Percentiles rank a stretch among this genome's conserved stretches.
Evolutionary conservation across 2,888 invertebrate species (phyloP).

Genomic region (Lasiommata megera): DNA sequence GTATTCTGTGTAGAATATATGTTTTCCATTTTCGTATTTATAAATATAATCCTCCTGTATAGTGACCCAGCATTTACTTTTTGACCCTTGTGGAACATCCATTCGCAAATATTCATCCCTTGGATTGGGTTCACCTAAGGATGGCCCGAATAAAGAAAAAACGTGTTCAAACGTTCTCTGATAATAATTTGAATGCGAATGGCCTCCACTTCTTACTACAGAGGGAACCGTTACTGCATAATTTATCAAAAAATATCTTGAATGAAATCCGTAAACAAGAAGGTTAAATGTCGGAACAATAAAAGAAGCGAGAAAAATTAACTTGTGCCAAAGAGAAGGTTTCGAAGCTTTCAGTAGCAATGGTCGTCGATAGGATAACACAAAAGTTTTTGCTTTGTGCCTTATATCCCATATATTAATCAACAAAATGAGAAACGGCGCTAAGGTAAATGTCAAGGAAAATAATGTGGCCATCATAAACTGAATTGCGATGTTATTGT

Average conservation of each 20-base stretch:
- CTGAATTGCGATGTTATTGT: slow-evolving; percentile 6
- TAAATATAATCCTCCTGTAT: background rate
- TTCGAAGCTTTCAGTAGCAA: slow-evolving; percentile 7
- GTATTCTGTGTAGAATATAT: too few species aligned
- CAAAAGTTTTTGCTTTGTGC: slow-evolving; percentile 8
- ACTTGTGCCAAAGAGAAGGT: slow-evolving; percentile 6
- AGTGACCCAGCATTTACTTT: background rate
- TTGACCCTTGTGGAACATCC: background rate
- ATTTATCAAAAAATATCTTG: background rate
- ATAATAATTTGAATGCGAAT: background rate
- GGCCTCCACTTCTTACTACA: background rate
- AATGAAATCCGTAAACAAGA: background rate
- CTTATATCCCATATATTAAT: slow-evolving; percentile 16
- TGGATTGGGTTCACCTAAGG: background rate
- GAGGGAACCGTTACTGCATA: background rate
- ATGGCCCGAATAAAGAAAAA: background rate
- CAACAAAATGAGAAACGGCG: slow-evolving; percentile 7
- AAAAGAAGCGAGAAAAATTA: slow-evolving; percentile 8
- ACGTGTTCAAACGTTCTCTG: background rate
- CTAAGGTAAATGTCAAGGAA: slow-evolving; percentile 7
- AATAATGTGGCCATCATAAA: slow-evolving; percentile 9
- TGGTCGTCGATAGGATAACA: slow-evolving; percentile 11
- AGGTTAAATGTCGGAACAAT: slow-evolving; percentile 2
- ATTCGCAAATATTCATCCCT: background rate
- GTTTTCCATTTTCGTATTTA: background rate